These are phyloP conservation scores for Diaphora mendica DNA, from an alignment of 2,888 invertebrate species.

Conservation along the genomic window DNA sequence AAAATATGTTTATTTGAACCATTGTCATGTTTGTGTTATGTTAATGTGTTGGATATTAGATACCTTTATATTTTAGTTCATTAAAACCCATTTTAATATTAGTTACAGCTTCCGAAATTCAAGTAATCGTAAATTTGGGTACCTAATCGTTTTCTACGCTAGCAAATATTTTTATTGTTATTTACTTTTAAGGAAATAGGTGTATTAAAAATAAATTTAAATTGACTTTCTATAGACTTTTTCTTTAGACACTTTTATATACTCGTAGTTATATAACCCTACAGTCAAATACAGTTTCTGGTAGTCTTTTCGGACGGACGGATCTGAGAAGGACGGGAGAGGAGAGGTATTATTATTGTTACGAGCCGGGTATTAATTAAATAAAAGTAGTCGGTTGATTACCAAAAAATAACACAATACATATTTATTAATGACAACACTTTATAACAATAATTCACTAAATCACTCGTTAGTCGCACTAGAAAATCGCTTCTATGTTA, in stretches of 20 bases:
- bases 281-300: not conserved
- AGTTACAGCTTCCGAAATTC: slow-evolving; percentile 45
- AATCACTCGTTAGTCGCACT: too few relatives aligned
- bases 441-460: too few relatives aligned
- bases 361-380: too few relatives aligned
- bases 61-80: slow-evolving; percentile 32
- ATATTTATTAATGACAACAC: too few relatives aligned
- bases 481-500: too few relatives aligned
- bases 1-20: slow-evolving; percentile 31
- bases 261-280: not conserved
- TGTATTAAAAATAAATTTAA: slow-evolving; percentile 64
- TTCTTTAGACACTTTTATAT: not conserved
- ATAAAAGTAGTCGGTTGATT: too few relatives aligned
- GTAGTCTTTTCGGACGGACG: not conserved
- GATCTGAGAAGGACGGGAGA: too few relatives aligned
- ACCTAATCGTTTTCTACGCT: slow-evolving; percentile 56
- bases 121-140: slow-evolving; percentile 42
- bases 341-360: too few relatives aligned
- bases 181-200: slow-evolving; percentile 74
- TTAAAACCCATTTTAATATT: slow-evolving; percentile 35
- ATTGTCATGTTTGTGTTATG: slow-evolving; percentile 21
- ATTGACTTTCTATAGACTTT: slow-evolving; percentile 39
- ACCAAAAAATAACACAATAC: too few relatives aligned
- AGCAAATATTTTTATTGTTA: slow-evolving; percentile 69
- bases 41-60: slow-evolving; percentile 21